Evolutionary conservation across 2,113 vertebrate genomes (phyloP), one percentile per base, ranked within the genome.

Genomic region (Oryzias woworae): DNA sequence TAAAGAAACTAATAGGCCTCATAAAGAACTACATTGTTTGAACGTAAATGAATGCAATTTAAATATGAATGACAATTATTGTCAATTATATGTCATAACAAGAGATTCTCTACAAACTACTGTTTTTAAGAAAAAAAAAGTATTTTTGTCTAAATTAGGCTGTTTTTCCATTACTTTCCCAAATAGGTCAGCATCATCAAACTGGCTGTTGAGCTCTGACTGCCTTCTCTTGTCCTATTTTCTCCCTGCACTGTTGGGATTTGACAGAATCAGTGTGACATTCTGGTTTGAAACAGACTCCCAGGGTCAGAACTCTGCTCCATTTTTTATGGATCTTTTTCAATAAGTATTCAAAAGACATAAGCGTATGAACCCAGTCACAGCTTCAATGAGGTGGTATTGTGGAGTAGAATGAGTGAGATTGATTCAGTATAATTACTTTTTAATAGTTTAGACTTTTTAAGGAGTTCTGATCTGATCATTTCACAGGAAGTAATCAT

Each of bases 221-320:
- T 60, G 64, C 24, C 62, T 58, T 3, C 66, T 47, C 52, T 58
- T 64, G 62, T 69, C 81, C 75, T 66, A 63, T 64, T 77, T 75
- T 56, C 64, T 75, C 58, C n/a, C 65, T 18, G 58, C 68, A 76
- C 24, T 23, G 66, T 55, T 65, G n/a, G 51, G 50, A 68, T 47
- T 53, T 82, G 82, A 84, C 80, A 58, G 76, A 85, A 78, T 73
- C 58, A 53, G 14, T 62, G 47, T 71, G 82, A 85, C 84, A 71
- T 63, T 62, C 47, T 59, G 75, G 73, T 74, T 71, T 59, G 53
- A 79, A 74, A 77, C 64, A 61, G 55, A 75, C 73, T 78, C 73
- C 75, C 67, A 6, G 50, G 78, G 47, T 60, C 73, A 45, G n/a
- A 36, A 45, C 54, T 43, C 47, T 70, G 56, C 76, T 77, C 63